A percentile compares a stretch with the other conserved stretches of the same genome.
phyloP scores from a whole-genome alignment of 2,888 invertebrate genomes.

The Drosophila nr. fundita region DNA sequence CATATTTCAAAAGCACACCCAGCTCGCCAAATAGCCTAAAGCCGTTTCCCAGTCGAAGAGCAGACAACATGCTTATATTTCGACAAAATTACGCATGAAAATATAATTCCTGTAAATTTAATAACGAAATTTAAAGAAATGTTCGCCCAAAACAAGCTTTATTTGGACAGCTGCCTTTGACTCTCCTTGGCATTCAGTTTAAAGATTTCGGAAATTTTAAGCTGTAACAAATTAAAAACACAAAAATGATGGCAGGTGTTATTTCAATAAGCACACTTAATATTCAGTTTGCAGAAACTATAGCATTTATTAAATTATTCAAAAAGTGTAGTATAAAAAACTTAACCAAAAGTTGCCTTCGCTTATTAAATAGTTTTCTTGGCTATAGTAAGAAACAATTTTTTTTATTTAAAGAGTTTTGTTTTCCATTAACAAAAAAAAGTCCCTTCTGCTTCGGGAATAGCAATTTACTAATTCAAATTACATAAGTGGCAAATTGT shows the following conservation, averaged over 20 bases:
- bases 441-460: constrained; percentile 13
- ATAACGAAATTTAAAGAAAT: not conserved
- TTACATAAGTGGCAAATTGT: constrained; percentile 11
- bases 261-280: constrained; percentile 1
- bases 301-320: constrained; percentile 67
- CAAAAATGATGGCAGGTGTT: not conserved
- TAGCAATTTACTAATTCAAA: constrained; percentile 25
- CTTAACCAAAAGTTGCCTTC: constrained; percentile 48
- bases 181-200: not conserved
- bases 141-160: not conserved
- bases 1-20: constrained; percentile 19
- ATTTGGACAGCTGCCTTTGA: not conserved
- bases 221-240: not conserved
- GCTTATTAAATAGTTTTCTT: constrained; percentile 31
- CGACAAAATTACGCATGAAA: not conserved
- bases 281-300: constrained; percentile 59
- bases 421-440: constrained; percentile 38
- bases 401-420: constrained; percentile 40
- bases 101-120: not conserved
- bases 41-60: constrained; percentile 19
- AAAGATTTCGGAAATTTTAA: not conserved
- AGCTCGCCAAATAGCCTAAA: constrained; percentile 43
- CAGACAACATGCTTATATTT: not conserved
- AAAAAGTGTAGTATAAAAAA: constrained; percentile 67
- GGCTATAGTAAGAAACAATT: constrained; percentile 27